A percentile compares a stretch with the other conserved stretches of the same genome.
Conservation (phyloP, 92 coral and sea anemone species). For the Plumapathes pennacea region DNA sequence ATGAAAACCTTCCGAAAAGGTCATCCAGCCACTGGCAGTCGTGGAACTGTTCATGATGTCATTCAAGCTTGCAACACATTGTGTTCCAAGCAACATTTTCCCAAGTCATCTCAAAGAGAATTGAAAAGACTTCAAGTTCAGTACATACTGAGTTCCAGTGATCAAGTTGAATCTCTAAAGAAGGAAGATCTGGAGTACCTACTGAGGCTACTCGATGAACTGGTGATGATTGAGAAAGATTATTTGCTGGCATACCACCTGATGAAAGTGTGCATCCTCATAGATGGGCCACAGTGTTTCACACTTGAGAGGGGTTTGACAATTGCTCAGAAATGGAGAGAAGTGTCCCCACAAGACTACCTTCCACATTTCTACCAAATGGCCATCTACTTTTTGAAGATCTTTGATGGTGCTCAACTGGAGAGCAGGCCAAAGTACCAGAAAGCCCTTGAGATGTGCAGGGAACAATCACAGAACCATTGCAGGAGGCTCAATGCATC, state of each 20-base stretch:
- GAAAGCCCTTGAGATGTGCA: constrained; percentile 38
- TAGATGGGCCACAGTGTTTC: constrained; percentile 54
- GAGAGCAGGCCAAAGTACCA: constrained; percentile 32
- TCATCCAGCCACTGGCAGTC: background rate
- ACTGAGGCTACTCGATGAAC: constrained; percentile 56
- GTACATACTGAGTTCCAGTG: constrained; percentile 44
- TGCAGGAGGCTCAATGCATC: constrained; percentile 56
- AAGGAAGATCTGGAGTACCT: constrained; percentile 34
- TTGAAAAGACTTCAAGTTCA: constrained; percentile 72
- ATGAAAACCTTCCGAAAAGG: constrained; percentile 40
- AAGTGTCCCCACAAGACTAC: constrained; percentile 34
- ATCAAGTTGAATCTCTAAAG: constrained; percentile 37
- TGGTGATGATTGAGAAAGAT: constrained; percentile 56
- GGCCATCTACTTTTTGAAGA: constrained; percentile 64
- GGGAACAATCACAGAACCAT: constrained; percentile 66
- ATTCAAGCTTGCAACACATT: constrained; percentile 57
- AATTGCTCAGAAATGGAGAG: constrained; percentile 63
- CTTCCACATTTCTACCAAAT: constrained; percentile 72
- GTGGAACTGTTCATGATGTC: constrained; percentile 49
- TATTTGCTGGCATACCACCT: constrained; percentile 48
- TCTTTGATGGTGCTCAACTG: constrained; percentile 60
- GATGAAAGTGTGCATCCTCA: constrained; percentile 63
- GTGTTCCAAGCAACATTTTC: constrained; percentile 54
- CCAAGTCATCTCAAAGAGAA: constrained; percentile 49
- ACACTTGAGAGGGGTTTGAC: constrained; percentile 64